Evolutionary conservation across 2,113 vertebrate genomes (phyloP).

Genomic region (Rhinichthys klamathensis): DNA sequence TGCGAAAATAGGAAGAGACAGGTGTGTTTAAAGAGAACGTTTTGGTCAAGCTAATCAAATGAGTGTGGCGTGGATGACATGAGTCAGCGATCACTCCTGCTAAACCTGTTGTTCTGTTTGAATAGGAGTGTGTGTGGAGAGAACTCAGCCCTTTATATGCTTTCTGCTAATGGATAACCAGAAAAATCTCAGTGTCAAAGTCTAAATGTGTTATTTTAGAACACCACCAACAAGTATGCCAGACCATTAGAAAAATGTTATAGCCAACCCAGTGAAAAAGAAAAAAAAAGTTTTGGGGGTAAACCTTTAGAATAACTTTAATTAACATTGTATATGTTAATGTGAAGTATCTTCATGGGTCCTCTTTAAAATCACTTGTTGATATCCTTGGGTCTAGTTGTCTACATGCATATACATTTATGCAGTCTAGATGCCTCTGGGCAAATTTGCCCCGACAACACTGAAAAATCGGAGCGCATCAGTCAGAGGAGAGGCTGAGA

Average conservation of each 20-base stretch:
- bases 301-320: neutral
- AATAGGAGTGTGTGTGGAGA: slow-evolving; percentile 12
- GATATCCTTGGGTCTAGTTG: neutral
- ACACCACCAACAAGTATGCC: neutral
- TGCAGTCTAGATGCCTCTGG: neutral
- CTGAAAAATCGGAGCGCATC: neutral
- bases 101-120: slow-evolving; percentile 32
- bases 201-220: neutral
- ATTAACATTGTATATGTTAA: neutral
- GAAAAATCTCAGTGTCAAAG: slow-evolving; percentile 41
- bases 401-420: neutral
- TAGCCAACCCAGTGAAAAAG: neutral
- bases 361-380: neutral
- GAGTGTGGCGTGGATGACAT: slow-evolving; percentile 20
- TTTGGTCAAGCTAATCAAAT: slow-evolving; percentile 32
- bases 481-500: neutral
- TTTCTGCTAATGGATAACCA: slow-evolving; percentile 38
- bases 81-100: slow-evolving; percentile 13
- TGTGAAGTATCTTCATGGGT: neutral
- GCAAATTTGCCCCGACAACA: neutral
- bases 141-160: neutral
- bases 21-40: slow-evolving; percentile 15
- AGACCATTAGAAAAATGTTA: neutral
- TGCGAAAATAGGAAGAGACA: neutral
- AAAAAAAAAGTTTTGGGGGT: neutral